phyloP scores from a whole-genome alignment of 2,888 invertebrate genomes.

The Ophion obscuratus region DNA sequence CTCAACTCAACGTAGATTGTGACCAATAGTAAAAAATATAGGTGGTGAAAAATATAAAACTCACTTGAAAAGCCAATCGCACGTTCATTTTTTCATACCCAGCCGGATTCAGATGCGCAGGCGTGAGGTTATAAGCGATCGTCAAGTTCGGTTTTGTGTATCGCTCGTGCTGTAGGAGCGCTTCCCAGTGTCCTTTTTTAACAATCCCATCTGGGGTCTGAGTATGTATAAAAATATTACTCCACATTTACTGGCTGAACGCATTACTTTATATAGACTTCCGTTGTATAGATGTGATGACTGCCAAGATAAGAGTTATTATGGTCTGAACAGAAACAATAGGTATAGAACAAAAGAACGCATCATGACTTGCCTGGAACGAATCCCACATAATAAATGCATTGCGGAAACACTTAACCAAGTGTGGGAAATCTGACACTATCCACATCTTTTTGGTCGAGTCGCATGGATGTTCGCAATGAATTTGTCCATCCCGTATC shows the following conservation, averaged over 20 bases:
- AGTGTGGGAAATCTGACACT: conserved; percentile 6
- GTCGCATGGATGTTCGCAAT: conserved; percentile 3
- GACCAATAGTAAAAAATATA: neutral
- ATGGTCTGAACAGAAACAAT: too few relatives aligned
- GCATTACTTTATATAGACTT: too few relatives aligned
- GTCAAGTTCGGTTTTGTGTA: conserved; percentile 11
- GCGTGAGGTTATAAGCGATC: conserved; percentile 8
- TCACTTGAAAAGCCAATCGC: conserved; percentile 18
- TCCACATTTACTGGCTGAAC: too few relatives aligned
- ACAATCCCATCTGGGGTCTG: conserved; percentile 8
- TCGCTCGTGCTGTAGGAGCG: conserved; percentile 18
- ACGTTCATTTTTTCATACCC: conserved; percentile 29
- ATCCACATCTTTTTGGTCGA: neutral
- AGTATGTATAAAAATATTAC: neutral
- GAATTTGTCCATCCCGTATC: neutral
- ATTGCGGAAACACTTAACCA: conserved; percentile 7
- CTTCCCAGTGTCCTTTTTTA: conserved; percentile 8
- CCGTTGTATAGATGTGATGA: too few relatives aligned
- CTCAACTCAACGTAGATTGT: too few relatives aligned
- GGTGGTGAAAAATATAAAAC: neutral
- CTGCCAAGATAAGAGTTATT: too few relatives aligned
- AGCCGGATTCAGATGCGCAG: conserved; percentile 18
- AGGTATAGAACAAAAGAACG: too few relatives aligned
- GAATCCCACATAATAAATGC: neutral
- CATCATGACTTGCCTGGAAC: neutral